Percentiles rank a stretch among this genome's conserved stretches.
Evolutionary conservation across 1,140 invertebrate species (phyloP).

Genomic region (Anthonomus grandis): DNA sequence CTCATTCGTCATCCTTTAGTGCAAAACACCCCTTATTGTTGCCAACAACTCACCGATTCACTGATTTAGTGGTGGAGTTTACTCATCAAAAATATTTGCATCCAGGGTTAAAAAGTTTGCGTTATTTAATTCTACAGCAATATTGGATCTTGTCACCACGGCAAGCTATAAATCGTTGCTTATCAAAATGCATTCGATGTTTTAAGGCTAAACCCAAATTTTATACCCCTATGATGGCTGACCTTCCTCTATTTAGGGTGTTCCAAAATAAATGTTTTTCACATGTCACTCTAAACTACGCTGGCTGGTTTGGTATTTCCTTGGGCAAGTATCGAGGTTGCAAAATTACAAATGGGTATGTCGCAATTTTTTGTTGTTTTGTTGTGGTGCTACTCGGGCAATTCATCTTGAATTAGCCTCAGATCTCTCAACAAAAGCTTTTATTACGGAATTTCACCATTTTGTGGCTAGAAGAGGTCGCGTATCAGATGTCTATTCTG

Average conservation of each 20-base stretch:
- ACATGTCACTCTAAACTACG: neutral
- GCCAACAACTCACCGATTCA: slow-evolving; percentile 7
- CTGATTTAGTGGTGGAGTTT: slow-evolving; percentile 1
- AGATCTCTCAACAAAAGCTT: slow-evolving; percentile 16
- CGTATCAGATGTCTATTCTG: slow-evolving; percentile 36
- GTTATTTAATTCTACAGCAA: slow-evolving; percentile 9
- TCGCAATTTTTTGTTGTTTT: slow-evolving; percentile 47
- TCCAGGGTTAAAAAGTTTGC: slow-evolving; percentile 3
- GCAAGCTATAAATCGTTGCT: neutral
- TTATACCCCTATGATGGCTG: no score
- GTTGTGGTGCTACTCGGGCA: slow-evolving; percentile 23
- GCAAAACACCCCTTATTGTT: slow-evolving; percentile 9
- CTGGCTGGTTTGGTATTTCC: slow-evolving; percentile 5
- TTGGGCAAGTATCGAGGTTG: slow-evolving; percentile 7
- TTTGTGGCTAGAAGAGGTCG: slow-evolving; percentile 20
- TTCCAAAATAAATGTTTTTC: slow-evolving; percentile 8
- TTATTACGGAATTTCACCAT: slow-evolving; percentile 13
- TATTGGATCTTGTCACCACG: slow-evolving; percentile 11
- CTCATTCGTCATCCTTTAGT: neutral
- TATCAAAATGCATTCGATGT: slow-evolving; percentile 9
- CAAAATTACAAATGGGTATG: slow-evolving; percentile 38
- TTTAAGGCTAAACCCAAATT: no score
- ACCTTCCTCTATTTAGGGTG: slow-evolving; percentile 1
- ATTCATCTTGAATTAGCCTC: no score
- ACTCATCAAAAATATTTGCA: slow-evolving; percentile 7